Conservation (phyloP, 2,888 invertebrate species). For the Ormyrus thymus region DNA sequence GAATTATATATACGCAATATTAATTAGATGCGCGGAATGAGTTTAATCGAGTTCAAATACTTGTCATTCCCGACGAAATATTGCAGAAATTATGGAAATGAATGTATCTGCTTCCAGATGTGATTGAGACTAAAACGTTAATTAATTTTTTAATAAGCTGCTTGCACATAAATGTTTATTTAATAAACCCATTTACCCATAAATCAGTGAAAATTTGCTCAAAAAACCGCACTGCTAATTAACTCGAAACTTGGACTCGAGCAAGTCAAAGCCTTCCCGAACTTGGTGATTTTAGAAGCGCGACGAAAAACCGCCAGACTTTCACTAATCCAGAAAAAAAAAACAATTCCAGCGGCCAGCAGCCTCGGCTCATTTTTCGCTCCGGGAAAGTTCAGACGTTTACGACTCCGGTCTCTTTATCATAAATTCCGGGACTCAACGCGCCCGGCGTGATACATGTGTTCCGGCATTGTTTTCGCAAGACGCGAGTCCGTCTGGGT, state of each 20-base stretch:
- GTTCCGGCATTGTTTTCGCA: neutral
- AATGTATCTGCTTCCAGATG: no score
- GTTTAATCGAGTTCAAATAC: no score
- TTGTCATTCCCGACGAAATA: no score
- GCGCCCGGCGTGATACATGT: neutral
- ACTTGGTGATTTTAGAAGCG: no score
- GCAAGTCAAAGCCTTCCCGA: no score
- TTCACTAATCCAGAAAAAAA: neutral
- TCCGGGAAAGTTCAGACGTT: conserved; percentile 15
- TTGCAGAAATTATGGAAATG: no score
- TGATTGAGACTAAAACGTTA: no score
- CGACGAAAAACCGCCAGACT: neutral
- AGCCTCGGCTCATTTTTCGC: neutral
- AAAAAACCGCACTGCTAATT: neutral
- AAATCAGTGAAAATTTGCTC: neutral
- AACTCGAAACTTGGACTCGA: no score
- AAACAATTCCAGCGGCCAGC: neutral
- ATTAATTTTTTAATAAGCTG: no score
- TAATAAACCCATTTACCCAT: neutral
- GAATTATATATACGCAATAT: no score
- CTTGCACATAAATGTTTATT: no score
- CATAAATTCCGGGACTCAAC: conserved; percentile 2
- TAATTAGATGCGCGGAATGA: no score
- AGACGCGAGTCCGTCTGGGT: neutral
- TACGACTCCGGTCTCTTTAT: neutral